These are phyloP conservation scores for Anoplopoma fimbria DNA, from an alignment of 2,113 vertebrate species.

Conservation along the genomic window DNA sequence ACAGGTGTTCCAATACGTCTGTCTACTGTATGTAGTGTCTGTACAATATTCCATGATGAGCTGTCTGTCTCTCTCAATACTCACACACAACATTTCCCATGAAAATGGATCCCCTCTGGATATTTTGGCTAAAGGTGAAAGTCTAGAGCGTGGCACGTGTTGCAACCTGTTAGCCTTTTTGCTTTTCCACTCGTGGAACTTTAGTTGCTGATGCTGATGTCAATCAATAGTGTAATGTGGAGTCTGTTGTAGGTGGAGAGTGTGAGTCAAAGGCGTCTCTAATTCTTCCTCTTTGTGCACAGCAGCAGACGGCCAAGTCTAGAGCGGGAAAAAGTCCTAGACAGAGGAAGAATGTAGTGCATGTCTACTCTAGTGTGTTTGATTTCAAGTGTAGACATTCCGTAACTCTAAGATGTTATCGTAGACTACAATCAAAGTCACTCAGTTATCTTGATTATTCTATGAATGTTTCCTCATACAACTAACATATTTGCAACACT, in stretches of 20 bases:
- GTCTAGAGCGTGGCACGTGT: conserved; percentile 30
- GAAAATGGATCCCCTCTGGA: conserved; percentile 28
- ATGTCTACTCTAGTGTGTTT: background rate
- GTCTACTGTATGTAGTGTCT: background rate
- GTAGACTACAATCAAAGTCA: background rate
- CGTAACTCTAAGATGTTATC: conserved; percentile 1
- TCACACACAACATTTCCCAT: conserved; percentile 8
- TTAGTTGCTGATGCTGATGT: conserved; percentile 42
- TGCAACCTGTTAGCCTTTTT: conserved; percentile 58
- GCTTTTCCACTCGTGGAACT: conserved; percentile 4
- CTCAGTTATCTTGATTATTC: background rate
- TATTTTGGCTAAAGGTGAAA: conserved; percentile 42
- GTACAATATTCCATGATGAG: conserved; percentile 25
- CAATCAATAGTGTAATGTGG: conserved; percentile 50
- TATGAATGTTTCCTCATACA: background rate
- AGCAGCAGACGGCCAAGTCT: conserved; percentile 20
- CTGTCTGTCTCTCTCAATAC: conserved; percentile 37
- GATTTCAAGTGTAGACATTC: background rate
- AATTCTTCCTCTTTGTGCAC: conserved; percentile 18
- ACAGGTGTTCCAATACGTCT: background rate
- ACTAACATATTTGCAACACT: background rate
- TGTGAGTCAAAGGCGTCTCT: conserved; percentile 40
- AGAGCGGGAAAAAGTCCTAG: conserved; percentile 49
- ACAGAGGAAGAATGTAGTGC: conserved; percentile 9
- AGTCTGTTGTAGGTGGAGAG: conserved; percentile 37